Evolutionary conservation across 2,113 vertebrate genomes (phyloP).

Genomic region (Epinephelus lanceolatus): DNA sequence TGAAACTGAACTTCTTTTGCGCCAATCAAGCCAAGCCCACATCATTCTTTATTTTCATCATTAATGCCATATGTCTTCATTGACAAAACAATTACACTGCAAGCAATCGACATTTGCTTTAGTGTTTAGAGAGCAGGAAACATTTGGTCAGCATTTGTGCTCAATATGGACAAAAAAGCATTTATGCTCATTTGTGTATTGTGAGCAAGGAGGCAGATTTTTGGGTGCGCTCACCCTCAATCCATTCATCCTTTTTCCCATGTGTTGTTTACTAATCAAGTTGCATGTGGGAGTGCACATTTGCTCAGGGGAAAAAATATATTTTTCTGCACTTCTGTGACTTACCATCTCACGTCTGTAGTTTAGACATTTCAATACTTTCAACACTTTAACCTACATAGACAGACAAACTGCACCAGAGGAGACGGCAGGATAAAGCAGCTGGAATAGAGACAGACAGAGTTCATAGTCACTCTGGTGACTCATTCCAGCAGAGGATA

Average conservation of each 20-base stretch:
- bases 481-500: conserved; percentile 66
- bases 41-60: background rate
- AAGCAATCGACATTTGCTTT: background rate
- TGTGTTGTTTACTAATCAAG: background rate
- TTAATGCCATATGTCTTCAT: background rate
- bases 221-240: background rate
- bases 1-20: background rate
- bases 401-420: conserved; percentile 40
- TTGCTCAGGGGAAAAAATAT: background rate
- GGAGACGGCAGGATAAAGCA: conserved; percentile 49
- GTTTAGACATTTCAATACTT: background rate
- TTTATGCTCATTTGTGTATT: background rate
- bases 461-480: conserved; percentile 59
- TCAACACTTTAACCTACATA: conserved; percentile 25
- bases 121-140: background rate
- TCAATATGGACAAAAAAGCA: background rate
- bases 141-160: background rate
- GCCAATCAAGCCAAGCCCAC: background rate
- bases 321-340: conserved; percentile 1
- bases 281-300: background rate
- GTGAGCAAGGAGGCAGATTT: background rate
- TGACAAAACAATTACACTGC: background rate
- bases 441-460: conserved; percentile 62
- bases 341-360: background rate
- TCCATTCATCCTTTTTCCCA: background rate